A percentile compares a stretch with the other conserved stretches of the same genome.
Conservation (phyloP, 2,888 invertebrate species). For the Dolomedes plantarius region DNA sequence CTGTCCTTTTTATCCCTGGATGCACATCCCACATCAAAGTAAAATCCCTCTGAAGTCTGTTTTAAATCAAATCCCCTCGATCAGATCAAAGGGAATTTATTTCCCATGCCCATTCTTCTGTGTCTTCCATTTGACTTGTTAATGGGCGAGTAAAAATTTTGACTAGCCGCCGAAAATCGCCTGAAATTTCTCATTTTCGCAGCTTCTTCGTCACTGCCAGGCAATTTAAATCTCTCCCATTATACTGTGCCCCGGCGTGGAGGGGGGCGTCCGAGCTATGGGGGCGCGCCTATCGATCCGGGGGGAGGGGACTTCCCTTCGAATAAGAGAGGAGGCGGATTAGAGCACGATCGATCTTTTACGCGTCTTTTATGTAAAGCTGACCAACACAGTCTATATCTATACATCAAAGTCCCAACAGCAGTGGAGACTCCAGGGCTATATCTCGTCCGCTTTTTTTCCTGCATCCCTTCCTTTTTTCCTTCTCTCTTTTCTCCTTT, state of each 20-base stretch:
- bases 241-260: background rate
- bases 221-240: constrained; percentile 6
- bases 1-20: no score
- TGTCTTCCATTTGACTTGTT: no score
- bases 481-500: background rate
- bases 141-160: background rate
- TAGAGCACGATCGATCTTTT: constrained; percentile 65
- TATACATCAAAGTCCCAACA: constrained; percentile 62
- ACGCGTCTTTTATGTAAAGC: constrained; percentile 72
- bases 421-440: constrained; percentile 30
- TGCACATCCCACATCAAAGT: no score
- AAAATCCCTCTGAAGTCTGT: no score
- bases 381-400: constrained; percentile 71
- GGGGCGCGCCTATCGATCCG: constrained; percentile 52
- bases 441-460: constrained; percentile 17
- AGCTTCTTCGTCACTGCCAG: constrained; percentile 4
- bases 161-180: background rate
- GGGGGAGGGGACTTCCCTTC: constrained; percentile 55
- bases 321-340: constrained; percentile 62
- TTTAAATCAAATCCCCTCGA: no score
- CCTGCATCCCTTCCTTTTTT: background rate
- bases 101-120: no score
- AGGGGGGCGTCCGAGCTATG: constrained; percentile 45
- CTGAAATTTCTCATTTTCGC: constrained; percentile 1
- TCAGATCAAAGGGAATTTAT: no score